Percentiles rank a stretch among this genome's conserved stretches.
Conservation (phyloP, 2,797 vertebrate species). For the Parauchenoglanis ngamensis region DNA sequence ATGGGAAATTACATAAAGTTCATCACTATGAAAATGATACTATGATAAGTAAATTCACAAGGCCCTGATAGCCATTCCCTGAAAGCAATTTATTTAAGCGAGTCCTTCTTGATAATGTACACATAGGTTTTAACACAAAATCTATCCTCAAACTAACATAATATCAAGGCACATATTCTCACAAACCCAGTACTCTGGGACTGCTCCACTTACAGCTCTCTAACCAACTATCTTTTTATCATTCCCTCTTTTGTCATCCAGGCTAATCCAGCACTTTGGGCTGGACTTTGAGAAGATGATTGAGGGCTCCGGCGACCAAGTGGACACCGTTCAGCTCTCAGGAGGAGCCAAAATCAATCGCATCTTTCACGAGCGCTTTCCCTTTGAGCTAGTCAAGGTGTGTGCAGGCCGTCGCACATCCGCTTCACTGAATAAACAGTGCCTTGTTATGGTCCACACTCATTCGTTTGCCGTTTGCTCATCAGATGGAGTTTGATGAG, state of each 20-base stretch:
- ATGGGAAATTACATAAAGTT: too few relatives aligned
- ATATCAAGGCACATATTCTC: not conserved
- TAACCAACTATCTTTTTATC: not conserved
- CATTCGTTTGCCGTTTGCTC: slow-evolving; percentile 14
- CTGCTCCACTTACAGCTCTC: not conserved
- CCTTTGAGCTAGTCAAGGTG: slow-evolving; percentile 78
- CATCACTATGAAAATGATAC: not conserved
- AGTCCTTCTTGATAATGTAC: not conserved
- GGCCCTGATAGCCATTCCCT: not conserved
- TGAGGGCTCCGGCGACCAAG: slow-evolving; percentile 87
- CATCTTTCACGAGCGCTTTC: slow-evolving; percentile 91
- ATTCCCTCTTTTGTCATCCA: slow-evolving; percentile 50
- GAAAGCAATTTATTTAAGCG: not conserved
- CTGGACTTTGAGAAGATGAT: slow-evolving; percentile 91
- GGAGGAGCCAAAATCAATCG: slow-evolving; percentile 93
- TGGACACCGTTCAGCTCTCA: slow-evolving; percentile 86
- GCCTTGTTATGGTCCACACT: not conserved
- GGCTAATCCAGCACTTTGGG: slow-evolving; percentile 86
- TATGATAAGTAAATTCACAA: not conserved
- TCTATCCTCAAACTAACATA: not conserved
- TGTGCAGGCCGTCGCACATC: slow-evolving; percentile 7
- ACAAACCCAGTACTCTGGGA: not conserved
- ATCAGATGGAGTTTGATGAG: slow-evolving; percentile 88
- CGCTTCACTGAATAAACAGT: not conserved
- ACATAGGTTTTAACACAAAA: not conserved